phyloP scores from a whole-genome alignment of 2,797 vertebrate species.

The Centropyge bicolor region DNA sequence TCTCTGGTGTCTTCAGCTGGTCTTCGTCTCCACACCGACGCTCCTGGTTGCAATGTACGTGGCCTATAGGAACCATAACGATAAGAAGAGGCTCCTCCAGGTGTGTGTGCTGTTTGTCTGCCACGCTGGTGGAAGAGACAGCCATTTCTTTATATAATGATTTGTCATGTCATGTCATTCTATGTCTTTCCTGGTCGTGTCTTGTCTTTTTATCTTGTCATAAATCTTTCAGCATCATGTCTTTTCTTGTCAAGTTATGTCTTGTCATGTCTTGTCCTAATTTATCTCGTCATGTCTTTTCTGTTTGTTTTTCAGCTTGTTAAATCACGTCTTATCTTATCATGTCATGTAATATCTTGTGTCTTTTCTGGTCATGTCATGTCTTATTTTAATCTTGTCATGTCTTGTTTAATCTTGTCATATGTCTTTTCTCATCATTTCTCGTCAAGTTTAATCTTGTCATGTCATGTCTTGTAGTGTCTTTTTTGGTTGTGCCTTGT shows the following conservation, averaged over 20 bases:
- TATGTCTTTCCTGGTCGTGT: background rate
- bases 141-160: too few relatives aligned
- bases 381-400: background rate
- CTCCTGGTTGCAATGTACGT: conserved; percentile 82
- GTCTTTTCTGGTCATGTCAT: background rate
- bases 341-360: too few relatives aligned
- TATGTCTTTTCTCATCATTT: background rate
- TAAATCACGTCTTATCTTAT: background rate
- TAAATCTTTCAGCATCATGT: background rate
- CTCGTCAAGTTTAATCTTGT: background rate
- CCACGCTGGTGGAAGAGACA: background rate
- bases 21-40: conserved; percentile 83
- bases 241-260: background rate
- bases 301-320: too few relatives aligned
- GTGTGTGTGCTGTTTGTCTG: conserved; percentile 40
- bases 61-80: conserved; percentile 74
- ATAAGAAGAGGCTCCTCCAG: conserved; percentile 75
- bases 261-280: background rate
- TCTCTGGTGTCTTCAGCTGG: conserved; percentile 85
- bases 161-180: background rate
- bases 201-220: background rate
- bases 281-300: background rate
- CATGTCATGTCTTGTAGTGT: background rate
- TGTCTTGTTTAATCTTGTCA: background rate
- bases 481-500: too few relatives aligned